Evolutionary conservation across 2,888 invertebrate species (phyloP).

Genomic region (Clunio marinus): DNA sequence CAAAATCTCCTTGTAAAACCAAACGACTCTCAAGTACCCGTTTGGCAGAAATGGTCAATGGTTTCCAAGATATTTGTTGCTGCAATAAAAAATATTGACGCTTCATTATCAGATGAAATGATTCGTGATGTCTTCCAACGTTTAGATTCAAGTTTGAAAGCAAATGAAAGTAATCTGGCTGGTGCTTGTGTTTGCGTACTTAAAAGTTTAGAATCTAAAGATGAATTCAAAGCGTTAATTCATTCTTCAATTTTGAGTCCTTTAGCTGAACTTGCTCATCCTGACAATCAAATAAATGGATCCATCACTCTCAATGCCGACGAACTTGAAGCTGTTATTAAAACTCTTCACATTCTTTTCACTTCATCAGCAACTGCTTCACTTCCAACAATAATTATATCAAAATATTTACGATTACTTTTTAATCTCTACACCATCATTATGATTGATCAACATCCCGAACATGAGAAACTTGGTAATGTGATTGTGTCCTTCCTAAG

Average conservation of each 20-base stretch:
- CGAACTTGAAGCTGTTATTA: conserved; percentile 43
- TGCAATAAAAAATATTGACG: neutral
- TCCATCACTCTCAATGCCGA: conserved; percentile 46
- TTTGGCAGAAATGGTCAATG: conserved; percentile 44
- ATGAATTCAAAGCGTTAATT: conserved; percentile 24
- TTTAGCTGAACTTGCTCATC: conserved; percentile 43
- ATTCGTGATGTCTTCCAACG: conserved; percentile 10
- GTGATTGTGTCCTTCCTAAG: conserved; percentile 46
- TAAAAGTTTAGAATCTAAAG: conserved; percentile 38
- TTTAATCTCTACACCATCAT: conserved; percentile 45
- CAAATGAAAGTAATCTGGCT: neutral
- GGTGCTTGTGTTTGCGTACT: conserved; percentile 2
- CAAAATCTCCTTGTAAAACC: neutral
- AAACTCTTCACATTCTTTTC: conserved; percentile 46
- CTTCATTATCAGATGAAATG: neutral
- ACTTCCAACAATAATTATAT: conserved; percentile 46
- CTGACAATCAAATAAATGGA: conserved; percentile 45
- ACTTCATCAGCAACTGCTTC: conserved; percentile 47
- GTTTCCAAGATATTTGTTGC: conserved; percentile 44
- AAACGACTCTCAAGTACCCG: neutral
- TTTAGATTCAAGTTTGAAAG: neutral
- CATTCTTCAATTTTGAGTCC: conserved; percentile 40
- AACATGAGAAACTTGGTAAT: conserved; percentile 42
- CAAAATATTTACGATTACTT: conserved; percentile 45
- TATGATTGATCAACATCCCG: conserved; percentile 41